Percentiles rank a stretch among this genome's conserved stretches.
These are phyloP conservation scores for Sparus aurata DNA, from an alignment of 2,797 vertebrate genomes.

Conservation along the genomic window DNA sequence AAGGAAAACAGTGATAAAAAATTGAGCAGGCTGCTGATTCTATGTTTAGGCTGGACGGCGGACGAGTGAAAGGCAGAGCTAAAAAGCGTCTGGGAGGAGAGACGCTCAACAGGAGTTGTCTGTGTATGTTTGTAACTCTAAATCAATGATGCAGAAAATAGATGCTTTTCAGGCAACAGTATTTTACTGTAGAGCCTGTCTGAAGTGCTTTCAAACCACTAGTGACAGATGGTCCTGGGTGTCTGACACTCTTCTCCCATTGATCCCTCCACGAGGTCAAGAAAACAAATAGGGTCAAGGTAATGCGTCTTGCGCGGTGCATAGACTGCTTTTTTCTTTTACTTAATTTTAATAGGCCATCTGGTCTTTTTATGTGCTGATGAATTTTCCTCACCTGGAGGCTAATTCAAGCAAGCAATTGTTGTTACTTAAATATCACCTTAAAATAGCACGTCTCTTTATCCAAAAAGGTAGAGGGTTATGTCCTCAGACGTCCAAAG, in stretches of 20 bases:
- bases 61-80: conserved; percentile 16
- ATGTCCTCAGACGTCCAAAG: conserved; percentile 7
- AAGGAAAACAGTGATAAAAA: conserved; percentile 38
- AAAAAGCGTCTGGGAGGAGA: conserved; percentile 2
- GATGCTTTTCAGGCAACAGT: conserved; percentile 34
- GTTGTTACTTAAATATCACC: neutral
- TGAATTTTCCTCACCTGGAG: conserved; percentile 1
- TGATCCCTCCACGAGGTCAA: conserved; percentile 41
- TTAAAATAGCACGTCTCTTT: neutral
- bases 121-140: conserved; percentile 42
- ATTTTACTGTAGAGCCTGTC: conserved; percentile 47
- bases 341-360: conserved; percentile 28
- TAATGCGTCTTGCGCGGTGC: conserved; percentile 4
- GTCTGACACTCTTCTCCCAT: conserved; percentile 60
- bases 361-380: conserved; percentile 16
- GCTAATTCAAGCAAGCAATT: neutral
- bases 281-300: conserved; percentile 61
- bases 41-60: conserved; percentile 8
- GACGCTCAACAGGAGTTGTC: conserved; percentile 15
- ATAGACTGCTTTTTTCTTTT: neutral
- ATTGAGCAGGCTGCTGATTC: conserved; percentile 34
- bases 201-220: conserved; percentile 59
- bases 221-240: conserved; percentile 56
- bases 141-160: conserved; percentile 65
- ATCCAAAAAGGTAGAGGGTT: conserved; percentile 20